Conservation (phyloP, 2,113 vertebrate species). For the Nannobrachium achirus region DNA sequence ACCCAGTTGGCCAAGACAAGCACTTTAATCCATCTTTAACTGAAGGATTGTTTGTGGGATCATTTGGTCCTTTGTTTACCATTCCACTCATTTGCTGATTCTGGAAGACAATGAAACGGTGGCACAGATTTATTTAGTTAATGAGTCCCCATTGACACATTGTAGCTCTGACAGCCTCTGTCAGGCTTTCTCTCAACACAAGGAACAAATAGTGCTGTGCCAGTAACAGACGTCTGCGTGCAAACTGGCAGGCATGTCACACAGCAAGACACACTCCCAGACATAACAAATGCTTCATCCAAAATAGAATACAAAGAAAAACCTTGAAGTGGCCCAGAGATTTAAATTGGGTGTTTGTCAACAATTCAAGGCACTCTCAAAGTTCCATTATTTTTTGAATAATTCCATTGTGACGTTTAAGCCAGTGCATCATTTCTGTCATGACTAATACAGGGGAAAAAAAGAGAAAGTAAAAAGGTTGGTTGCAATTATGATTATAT, state of each 20-base stretch:
- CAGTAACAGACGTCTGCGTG: conserved; percentile 64
- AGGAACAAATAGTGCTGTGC: conserved; percentile 56
- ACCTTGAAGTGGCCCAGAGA: conserved; percentile 37
- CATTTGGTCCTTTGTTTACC: conserved; percentile 49
- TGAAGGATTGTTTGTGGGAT: conserved; percentile 23
- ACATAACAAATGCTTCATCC: conserved; percentile 60
- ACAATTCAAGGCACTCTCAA: conserved; percentile 34
- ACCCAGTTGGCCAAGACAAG: neutral
- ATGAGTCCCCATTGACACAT: conserved; percentile 75
- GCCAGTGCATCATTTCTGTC: conserved; percentile 18
- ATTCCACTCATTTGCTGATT: conserved; percentile 39
- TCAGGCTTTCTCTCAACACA: conserved; percentile 64
- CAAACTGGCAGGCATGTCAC: conserved; percentile 58
- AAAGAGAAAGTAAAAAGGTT: neutral
- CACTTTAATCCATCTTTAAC: conserved; percentile 18
- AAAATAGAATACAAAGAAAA: conserved; percentile 45
- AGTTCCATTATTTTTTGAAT: conserved; percentile 27
- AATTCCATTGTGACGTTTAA: conserved; percentile 27
- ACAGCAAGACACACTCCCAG: conserved; percentile 60
- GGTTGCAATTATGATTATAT: too few species aligned
- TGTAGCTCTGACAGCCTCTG: conserved; percentile 69
- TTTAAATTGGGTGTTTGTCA: conserved; percentile 43
- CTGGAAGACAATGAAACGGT: conserved; percentile 51
- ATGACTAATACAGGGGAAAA: conserved; percentile 9
- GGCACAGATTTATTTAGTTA: conserved; percentile 74